Base-by-base conservation (phyloP, 2,113 vertebrate genomes). In the Ammodramus savannarum region DNA sequence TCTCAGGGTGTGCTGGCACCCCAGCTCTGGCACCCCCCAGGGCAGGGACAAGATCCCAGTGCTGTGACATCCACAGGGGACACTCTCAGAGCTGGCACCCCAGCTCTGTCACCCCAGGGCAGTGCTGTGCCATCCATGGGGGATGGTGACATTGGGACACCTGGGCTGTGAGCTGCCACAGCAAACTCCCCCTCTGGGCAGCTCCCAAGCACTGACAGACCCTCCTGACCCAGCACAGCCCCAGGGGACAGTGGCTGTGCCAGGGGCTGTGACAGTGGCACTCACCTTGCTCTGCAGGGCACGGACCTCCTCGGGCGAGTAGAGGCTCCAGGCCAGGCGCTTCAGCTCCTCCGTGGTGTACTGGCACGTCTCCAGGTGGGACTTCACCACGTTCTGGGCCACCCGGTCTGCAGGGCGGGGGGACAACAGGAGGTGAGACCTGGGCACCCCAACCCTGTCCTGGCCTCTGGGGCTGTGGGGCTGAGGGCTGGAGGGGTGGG, bases 361-460 rank as follows among this genome's bases (percentile, higher is more conserved):
- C 95, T 99, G 99, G 89, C 98, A 98, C 2, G 99, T 99, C 97
- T 99, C 99, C 49, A 98, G 94, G 79, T 99, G 98, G 0, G 99
- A 99, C 96, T 99, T 99, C 77, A 99, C 96, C 97, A 99, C 98
- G 31, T 98, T 99, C 97, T 99, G 98, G 23, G 98, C 98, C 39
- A 99, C 97, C 10, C 95, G 97, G 74, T 99, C 99, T 99, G 95
- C 26, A n/a, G 92, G 66, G 52, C 54, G 90, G 55, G 63, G 90
- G 38, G n/a, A 49, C 84, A 92, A 48, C 0, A 0, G 14, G 11
- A 0, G 0, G 39, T 81, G 75, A 90, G 7, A 19, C 29, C 20
- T 0, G 1, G 48, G 73, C 11, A 57, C 26, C 17, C 49, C 7
- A 13, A 14, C 0, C 2, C 48, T 0, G 0, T 34, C 48, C 78